Evolutionary conservation across 2,113 vertebrate genomes (phyloP), one percentile per base, ranked within the genome.

Genomic region (Butastur rufipennis): DNA sequence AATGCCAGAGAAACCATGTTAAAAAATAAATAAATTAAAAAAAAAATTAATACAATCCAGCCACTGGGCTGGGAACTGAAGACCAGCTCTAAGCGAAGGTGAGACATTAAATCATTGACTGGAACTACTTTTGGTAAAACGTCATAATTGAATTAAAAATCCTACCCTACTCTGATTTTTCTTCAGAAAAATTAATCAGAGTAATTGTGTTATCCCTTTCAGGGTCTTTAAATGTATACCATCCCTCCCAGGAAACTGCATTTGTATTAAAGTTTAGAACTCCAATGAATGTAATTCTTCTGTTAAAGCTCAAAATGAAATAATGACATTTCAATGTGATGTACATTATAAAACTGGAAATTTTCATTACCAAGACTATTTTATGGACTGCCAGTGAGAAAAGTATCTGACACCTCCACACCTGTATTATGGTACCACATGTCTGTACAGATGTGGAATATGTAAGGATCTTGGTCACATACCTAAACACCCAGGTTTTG

Each of bases 41-140:
- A 29, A 96, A 94, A 87, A 95, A 95, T 96, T 96, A 96, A 83
- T 93, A 92, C 38, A 32, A 23, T 9, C 9, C 59, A 81, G 52
- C 8, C 55, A 90, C 66, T 88, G 84, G 95, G 52, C 45, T 74
- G 56, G 62, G 22, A 94, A 61, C 38, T 89, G n/a, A 88, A 70
- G 43, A 59, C 11, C 63, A 88, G 48, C 38, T 68, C 52, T 74
- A 96, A 90, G 42, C 34, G 92, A 86, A 95, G 84, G 93, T 47
- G 58, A 86, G 77, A 77, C n/a, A 31, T 94, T 80, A 81, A 90
- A 93, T 56, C 72, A 96, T 21, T 81, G 89, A 89, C 31, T 85
- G 79, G 15, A 75, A 68, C 84, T 88, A 89, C 29, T 68, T 90
- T 83, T 90, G 82, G 43, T 83, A 91, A 97, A 97, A 82, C 27